Evolutionary conservation across 2,113 vertebrate genomes (phyloP), one percentile per base, ranked within the genome.

Genomic region (Paradisaea rubra): DNA sequence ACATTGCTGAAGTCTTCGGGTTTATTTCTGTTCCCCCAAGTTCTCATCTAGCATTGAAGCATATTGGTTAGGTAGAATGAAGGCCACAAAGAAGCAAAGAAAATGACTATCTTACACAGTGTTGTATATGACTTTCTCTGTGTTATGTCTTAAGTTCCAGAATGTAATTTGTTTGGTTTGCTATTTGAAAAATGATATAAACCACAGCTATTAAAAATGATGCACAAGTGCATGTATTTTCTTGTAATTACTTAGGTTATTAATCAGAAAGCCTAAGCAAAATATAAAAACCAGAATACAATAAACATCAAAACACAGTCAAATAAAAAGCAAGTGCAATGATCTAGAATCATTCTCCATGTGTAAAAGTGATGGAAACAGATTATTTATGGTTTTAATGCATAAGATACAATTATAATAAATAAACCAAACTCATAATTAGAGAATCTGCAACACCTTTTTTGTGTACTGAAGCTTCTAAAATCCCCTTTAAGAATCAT

Each of bases 21-120:
- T 19, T 49, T 61, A 2, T 10, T 31, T 60, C 30, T 23, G 22
- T 13, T 4, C 1, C 2, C 5, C 6, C 8, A 47, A 3, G 4
- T 70, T 86, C 53, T 65, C 1, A 37, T 27, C 20, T 39, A 66
- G 3, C 33, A 37, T n/a, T 54, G 22, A 56, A 90, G 49, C 5
- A 49, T 41, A n/a, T 44, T 66, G 1, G 64, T 88, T 41, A 31
- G 10, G 4, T 39, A 17, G 52, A 77, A 47, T 20, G 44, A 82
- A 71, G 49, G 3, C 7, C 16, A 25, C 5, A 44, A 35, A 31
- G 8, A 70, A 70, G 5, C 30, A 77, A 54, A 33, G 23, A 8
- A 72, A 85, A 59, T 44, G 20, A 3, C 6, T 72, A 6, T 70
- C 2, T 15, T 61, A 28, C 6, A 21, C 4, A 31, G 8, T 11